Conservation (phyloP, 1,140 invertebrate species). For the Drosophila simulans region DNA sequence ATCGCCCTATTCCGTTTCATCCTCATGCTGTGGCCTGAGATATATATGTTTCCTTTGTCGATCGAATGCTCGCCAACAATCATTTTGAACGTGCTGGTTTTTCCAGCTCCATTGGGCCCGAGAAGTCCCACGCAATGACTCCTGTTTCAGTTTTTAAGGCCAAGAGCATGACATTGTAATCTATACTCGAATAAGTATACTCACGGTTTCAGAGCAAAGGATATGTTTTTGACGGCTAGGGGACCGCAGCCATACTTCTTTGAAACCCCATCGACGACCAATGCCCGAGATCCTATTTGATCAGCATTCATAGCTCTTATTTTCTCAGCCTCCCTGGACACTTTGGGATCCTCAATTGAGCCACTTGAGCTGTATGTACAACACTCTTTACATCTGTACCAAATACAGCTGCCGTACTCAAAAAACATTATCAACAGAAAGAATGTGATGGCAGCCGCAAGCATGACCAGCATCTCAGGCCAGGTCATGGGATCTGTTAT, state of each 20-base stretch:
- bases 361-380: background rate
- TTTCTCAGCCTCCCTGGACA: background rate
- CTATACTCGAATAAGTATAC: background rate
- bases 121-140: conserved; percentile 94
- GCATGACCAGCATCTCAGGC: background rate
- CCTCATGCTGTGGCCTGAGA: conserved; percentile 85
- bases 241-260: conserved; percentile 37
- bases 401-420: background rate
- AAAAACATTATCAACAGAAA: background rate
- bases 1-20: conserved; percentile 84
- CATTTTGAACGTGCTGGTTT: conserved; percentile 94
- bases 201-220: conserved; percentile 65
- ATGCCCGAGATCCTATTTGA: background rate
- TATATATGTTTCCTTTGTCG: conserved; percentile 84
- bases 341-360: conserved; percentile 1
- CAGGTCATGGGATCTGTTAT: background rate
- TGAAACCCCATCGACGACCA: conserved; percentile 3
- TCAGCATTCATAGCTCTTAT: background rate
- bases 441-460: background rate
- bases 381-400: conserved; percentile 1
- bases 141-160: background rate
- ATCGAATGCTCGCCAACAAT: conserved; percentile 90
- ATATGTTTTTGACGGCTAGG: conserved; percentile 87
- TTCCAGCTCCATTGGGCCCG: conserved; percentile 93
- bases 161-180: no score